A percentile compares a stretch with the other conserved stretches of the same genome.
Conservation (phyloP, 2,888 invertebrate genomes). For the Alviniconcha strummeri region DNA sequence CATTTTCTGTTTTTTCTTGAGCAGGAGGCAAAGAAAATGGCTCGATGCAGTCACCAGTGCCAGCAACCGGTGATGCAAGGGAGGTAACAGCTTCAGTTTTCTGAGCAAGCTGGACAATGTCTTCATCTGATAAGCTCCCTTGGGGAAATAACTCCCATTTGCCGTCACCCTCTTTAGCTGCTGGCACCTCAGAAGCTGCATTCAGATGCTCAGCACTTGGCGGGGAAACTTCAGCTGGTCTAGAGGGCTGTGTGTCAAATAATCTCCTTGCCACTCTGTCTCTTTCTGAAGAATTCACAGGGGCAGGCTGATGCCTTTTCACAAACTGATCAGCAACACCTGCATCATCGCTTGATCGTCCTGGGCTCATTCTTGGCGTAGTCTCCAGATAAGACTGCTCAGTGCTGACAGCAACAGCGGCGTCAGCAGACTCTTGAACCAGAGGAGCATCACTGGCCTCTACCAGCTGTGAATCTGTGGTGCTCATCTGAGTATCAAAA, state of each 20-base stretch:
- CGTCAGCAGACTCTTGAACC: neutral
- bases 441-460: neutral
- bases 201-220: neutral
- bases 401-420: neutral
- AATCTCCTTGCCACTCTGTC: conserved; percentile 11
- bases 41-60: neutral
- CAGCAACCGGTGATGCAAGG: neutral
- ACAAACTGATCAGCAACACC: neutral
- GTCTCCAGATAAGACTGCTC: conserved; percentile 12
- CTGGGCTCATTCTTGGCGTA: conserved; percentile 5
- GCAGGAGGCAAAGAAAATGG: neutral
- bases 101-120: neutral
- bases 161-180: neutral
- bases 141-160: neutral
- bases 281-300: neutral
- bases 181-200: neutral
- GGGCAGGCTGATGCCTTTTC: neutral
- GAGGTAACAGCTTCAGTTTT: conserved; percentile 10
- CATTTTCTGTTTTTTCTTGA: neutral
- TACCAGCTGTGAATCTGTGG: neutral
- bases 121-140: conserved; percentile 23
- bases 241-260: neutral
- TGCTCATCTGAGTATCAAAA: neutral
- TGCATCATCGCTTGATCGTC: neutral
- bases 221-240: neutral